phyloP scores from a whole-genome alignment of 2,888 invertebrate species.

The Archaeoteleia sp. region DNA sequence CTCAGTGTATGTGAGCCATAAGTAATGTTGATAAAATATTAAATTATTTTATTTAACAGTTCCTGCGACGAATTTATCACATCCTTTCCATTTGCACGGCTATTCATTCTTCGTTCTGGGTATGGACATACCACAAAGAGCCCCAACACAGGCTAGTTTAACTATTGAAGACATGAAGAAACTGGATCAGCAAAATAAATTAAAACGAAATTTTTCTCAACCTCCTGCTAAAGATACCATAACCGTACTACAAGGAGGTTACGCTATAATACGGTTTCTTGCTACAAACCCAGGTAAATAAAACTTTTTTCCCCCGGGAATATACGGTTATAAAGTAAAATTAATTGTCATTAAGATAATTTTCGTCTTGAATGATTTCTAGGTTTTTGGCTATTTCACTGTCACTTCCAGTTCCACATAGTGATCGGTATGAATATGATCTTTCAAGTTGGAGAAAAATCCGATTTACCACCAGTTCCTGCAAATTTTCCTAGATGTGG shows the following conservation, averaged over 20 bases:
- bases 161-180: too few relatives aligned
- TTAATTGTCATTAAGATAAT: too few relatives aligned
- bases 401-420: slow-evolving; percentile 62
- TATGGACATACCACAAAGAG: slow-evolving; percentile 84
- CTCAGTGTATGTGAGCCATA: too few relatives aligned
- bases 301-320: too few relatives aligned
- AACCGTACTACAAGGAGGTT: slow-evolving; percentile 93
- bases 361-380: too few relatives aligned
- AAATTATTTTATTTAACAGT: too few relatives aligned
- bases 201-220: slow-evolving; percentile 87
- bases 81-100: slow-evolving; percentile 94
- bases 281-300: slow-evolving; percentile 88
- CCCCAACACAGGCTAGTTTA: too few relatives aligned
- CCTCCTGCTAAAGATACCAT: slow-evolving; percentile 94
- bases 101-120: slow-evolving; percentile 89
- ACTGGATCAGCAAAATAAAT: slow-evolving; percentile 86
- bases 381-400: slow-evolving; percentile 67
- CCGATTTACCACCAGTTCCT: slow-evolving; percentile 59
- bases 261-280: slow-evolving; percentile 90
- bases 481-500: slow-evolving; percentile 56
- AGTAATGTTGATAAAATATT: too few relatives aligned
- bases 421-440: slow-evolving; percentile 60
- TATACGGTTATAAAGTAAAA: too few relatives aligned
- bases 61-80: too few relatives aligned
- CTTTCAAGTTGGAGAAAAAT: slow-evolving; percentile 55